Conservation (phyloP, 2,888 invertebrate species). For the Eurois occulta region DNA sequence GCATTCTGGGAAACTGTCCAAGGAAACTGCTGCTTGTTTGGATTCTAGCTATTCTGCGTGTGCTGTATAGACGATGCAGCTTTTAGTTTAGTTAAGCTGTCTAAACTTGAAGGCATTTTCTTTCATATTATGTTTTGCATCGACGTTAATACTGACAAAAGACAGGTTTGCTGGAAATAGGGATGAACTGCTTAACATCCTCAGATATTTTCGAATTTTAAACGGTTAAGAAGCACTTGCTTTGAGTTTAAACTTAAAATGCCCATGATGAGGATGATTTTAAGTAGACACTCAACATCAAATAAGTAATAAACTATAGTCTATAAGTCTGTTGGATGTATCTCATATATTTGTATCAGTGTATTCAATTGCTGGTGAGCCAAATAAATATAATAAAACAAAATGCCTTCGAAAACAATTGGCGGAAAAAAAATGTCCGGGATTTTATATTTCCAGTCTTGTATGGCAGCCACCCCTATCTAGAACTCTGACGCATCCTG, state of each 20-base stretch:
- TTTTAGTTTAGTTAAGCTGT: constrained; percentile 29
- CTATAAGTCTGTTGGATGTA: too few species aligned
- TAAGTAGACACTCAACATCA: too few species aligned
- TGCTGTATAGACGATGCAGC: constrained; percentile 26
- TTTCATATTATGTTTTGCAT: not conserved
- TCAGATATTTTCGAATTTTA: not conserved
- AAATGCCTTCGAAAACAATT: too few species aligned
- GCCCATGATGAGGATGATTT: too few species aligned
- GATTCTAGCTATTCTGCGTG: constrained; percentile 16
- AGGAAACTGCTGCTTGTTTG: constrained; percentile 35
- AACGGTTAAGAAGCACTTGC: not conserved
- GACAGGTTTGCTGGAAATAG: not conserved
- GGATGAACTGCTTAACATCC: not conserved
- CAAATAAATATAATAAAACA: too few species aligned
- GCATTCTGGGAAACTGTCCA: constrained; percentile 7
- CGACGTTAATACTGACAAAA: not conserved
- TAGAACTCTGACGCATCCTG: constrained; percentile 24
- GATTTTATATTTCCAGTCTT: not conserved
- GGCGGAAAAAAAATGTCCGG: not conserved
- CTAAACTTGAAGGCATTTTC: not conserved
- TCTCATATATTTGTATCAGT: too few species aligned
- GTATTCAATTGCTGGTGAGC: too few species aligned
- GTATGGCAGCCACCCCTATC: not conserved
- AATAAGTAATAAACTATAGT: too few species aligned
- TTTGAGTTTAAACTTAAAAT: not conserved